These are phyloP conservation scores for Parazoanthus swiftii DNA, from an alignment of 92 coral and sea anemone genomes.

Conservation along the genomic window DNA sequence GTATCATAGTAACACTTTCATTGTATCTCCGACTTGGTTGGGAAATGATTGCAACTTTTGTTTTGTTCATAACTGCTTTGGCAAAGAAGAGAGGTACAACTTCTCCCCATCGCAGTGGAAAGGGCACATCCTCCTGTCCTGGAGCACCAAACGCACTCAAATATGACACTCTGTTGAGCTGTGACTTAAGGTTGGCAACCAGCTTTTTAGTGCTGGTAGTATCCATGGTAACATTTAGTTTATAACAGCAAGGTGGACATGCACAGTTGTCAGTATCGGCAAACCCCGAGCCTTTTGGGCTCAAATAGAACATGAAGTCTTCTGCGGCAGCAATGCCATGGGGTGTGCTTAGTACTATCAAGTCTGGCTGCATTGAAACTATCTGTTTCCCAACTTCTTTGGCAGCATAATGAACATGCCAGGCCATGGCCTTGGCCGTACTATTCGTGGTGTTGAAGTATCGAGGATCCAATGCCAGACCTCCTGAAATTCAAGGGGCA, in stretches of 20 bases:
- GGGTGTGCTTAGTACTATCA: constrained; percentile 68
- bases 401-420: constrained; percentile 69
- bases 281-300: constrained; percentile 64
- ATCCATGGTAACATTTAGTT: constrained; percentile 68
- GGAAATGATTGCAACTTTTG: constrained; percentile 61
- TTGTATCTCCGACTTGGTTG: constrained; percentile 83
- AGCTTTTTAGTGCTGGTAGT: constrained; percentile 44
- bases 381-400: constrained; percentile 62
- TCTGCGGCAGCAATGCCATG: constrained; percentile 74
- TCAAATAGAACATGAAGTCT: constrained; percentile 65
- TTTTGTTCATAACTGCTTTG: constrained; percentile 41
- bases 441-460: constrained; percentile 73
- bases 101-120: constrained; percentile 83
- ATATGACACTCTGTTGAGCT: constrained; percentile 54
- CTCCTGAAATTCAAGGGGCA: constrained; percentile 42
- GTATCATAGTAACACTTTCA: constrained; percentile 68
- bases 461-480: constrained; percentile 70
- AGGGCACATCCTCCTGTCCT: constrained; percentile 64
- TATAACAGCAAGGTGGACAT: constrained; percentile 75
- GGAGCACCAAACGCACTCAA: constrained; percentile 79
- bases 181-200: constrained; percentile 54
- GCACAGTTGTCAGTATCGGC: constrained; percentile 76
- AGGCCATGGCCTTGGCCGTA: constrained; percentile 72
- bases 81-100: constrained; percentile 64
- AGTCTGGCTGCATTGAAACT: constrained; percentile 62